Conservation (phyloP, 2,797 vertebrate genomes). For the Paedocypris micromegethes region DNA sequence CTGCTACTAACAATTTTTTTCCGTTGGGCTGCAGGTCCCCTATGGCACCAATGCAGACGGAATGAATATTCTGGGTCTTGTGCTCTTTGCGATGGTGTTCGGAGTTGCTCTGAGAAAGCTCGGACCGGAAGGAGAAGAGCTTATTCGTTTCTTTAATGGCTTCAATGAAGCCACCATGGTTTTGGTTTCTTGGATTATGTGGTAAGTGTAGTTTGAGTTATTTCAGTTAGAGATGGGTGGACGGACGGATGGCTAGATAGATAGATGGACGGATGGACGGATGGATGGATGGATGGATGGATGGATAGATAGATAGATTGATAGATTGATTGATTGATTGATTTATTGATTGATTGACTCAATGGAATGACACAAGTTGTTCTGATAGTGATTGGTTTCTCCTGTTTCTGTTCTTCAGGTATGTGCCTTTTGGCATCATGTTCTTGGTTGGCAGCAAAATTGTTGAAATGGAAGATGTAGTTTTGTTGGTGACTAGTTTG, state of each 20-base stretch:
- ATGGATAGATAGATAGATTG: no score
- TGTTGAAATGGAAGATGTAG: conserved; percentile 92
- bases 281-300: no score
- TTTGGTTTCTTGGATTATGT: conserved; percentile 98
- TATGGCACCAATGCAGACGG: conserved; percentile 81
- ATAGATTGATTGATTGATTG: no score
- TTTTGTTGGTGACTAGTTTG: conserved; percentile 86
- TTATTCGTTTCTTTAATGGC: conserved; percentile 93
- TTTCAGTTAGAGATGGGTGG: no score
- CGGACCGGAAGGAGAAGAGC: conserved; percentile 87
- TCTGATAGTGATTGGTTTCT: not conserved
- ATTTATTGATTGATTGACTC: no score
- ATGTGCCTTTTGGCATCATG: conserved; percentile 93
- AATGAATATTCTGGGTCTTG: conserved; percentile 97
- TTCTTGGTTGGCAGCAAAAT: conserved; percentile 98
- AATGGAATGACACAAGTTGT: no score
- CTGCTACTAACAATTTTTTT: conserved; percentile 12
- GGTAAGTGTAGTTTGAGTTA: conserved; percentile 68
- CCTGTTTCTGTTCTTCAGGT: conserved; percentile 69
- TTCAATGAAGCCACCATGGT: conserved; percentile 99
- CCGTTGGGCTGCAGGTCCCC: conserved; percentile 72
- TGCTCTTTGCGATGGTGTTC: conserved; percentile 89
- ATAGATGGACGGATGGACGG: no score
- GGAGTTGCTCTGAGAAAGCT: conserved; percentile 92
- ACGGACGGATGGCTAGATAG: no score